Conservation (phyloP, 2,113 vertebrate species). For the Herpailurus yagouaroundi region DNA sequence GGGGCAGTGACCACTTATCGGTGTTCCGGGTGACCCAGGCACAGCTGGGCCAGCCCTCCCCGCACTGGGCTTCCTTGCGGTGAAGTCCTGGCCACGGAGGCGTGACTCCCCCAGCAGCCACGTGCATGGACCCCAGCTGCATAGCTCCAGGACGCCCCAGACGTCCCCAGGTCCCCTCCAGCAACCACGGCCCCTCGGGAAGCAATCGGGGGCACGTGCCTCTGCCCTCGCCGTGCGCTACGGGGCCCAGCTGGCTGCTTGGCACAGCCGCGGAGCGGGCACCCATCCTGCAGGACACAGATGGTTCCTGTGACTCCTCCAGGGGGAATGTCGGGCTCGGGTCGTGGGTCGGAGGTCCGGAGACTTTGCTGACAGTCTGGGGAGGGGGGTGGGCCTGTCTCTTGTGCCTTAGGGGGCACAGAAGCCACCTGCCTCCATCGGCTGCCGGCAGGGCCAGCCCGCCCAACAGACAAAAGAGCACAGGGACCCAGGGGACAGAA, state of each 20-base stretch:
- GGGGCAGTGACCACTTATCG: rapidly evolving
- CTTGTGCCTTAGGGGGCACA: rapidly evolving
- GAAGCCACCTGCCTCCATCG: rapidly evolving
- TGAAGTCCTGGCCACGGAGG: neutral
- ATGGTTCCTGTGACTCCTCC: neutral
- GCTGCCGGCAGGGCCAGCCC: neutral
- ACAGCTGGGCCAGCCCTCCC: neutral
- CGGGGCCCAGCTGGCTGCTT: neutral
- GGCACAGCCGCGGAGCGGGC: neutral
- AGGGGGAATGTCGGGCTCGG: neutral
- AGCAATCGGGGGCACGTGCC: neutral
- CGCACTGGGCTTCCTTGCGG: neutral
- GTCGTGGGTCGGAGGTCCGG: neutral
- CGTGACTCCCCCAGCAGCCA: neutral
- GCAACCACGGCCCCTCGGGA: neutral
- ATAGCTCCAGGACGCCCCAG: neutral
- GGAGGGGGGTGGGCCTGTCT: neutral
- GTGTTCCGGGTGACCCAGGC: neutral
- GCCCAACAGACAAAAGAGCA: rapidly evolving
- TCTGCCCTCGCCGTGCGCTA: neutral
- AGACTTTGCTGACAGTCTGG: neutral
- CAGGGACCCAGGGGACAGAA: neutral
- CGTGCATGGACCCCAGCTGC: neutral
- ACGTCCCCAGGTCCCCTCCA: neutral
- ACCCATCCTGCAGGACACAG: rapidly evolving